Percentiles rank a stretch among this genome's conserved stretches.
Conservation (phyloP, 2,113 vertebrate species). For the Lophura nycthemera region DNA sequence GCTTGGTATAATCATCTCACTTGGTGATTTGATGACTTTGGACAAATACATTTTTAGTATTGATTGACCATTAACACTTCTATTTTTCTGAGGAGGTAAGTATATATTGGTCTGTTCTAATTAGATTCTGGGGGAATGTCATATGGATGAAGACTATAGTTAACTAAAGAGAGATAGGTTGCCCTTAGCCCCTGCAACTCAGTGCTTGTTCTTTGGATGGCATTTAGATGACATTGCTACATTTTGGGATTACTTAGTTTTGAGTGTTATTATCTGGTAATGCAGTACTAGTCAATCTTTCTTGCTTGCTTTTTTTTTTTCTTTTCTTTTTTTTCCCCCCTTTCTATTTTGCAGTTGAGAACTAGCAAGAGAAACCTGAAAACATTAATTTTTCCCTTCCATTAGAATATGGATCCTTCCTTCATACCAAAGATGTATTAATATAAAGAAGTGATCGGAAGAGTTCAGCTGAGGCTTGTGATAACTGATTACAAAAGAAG, state of each 20-base stretch:
- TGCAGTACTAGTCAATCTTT: slow-evolving; percentile 6
- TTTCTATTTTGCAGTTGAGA: background rate
- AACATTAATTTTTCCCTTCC: background rate
- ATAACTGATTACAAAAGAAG: background rate
- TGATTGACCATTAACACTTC: slow-evolving; percentile 48
- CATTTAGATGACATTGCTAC: background rate
- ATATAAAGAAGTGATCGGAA: background rate
- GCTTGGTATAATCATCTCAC: slow-evolving; percentile 28
- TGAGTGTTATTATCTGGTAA: slow-evolving; percentile 38
- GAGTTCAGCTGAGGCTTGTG: slow-evolving; percentile 43
- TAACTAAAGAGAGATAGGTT: slow-evolving; percentile 44
- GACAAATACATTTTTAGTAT: slow-evolving; percentile 72
- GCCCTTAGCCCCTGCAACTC: slow-evolving; percentile 25
- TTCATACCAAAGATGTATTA: slow-evolving; percentile 8
- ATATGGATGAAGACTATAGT: slow-evolving; percentile 41
- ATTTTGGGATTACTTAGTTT: background rate
- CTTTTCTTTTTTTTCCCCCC: background rate
- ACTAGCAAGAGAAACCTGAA: slow-evolving; percentile 47
- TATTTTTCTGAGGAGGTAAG: slow-evolving; percentile 62
- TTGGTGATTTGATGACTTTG: slow-evolving; percentile 57
- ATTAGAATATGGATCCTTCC: slow-evolving; percentile 49
- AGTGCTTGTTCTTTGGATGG: slow-evolving; percentile 35
- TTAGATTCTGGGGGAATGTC: slow-evolving; percentile 54
- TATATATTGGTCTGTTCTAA: slow-evolving; percentile 65
- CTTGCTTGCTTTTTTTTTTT: background rate